Base-by-base conservation (phyloP, 1,140 invertebrate genomes). In the Nautilus pompilius region DNA sequence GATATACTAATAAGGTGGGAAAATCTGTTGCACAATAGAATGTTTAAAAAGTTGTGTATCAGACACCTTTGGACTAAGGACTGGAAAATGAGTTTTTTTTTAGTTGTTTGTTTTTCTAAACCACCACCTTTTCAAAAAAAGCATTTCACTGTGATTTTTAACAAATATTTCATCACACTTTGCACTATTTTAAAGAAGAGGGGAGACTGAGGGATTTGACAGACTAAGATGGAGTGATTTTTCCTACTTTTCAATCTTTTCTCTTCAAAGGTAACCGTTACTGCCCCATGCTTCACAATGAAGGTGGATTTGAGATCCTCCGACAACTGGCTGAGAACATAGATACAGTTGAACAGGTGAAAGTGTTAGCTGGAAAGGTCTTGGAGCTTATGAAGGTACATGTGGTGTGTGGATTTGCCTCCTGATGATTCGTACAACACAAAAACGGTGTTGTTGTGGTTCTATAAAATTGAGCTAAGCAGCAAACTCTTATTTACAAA, bases 251-350 rank as follows among this genome's bases (percentile, higher is more conserved):
- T 5, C 6, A 20, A 26, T 5, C 10, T 10, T 33, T 60, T 59
- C 66, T 66, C 49, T 69, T 84, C 85, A 66, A 77, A 91, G 89
- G 88, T 5, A 87, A 88, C 76, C 84, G 89, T 8, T 91, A 91
- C 69, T 90, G 89, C 74, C 83, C 85, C 55, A 90, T 91, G 89
- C 73, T 91, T 45, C 78, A 86, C 34, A 84, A 86, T 67, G 89
- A 91, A 74, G 84, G 86, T 46, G 89, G 65, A 5, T 48, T 58
- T 8, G 53, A 58, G 22, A 84, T 88, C 33, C 68, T 90, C 28
- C 79, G 80, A 60, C 73, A 77, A 30, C 72, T 88, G 58, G 64
- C 79, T 13, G 32, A 45, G 15, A 65, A 68, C 58, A 49, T 67
- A 45, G 45, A 58, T n/a, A 66, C 67, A 6, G 59, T 63, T 24